phyloP scores from a whole-genome alignment of 1,140 invertebrate genomes.

The Lerema accius region DNA sequence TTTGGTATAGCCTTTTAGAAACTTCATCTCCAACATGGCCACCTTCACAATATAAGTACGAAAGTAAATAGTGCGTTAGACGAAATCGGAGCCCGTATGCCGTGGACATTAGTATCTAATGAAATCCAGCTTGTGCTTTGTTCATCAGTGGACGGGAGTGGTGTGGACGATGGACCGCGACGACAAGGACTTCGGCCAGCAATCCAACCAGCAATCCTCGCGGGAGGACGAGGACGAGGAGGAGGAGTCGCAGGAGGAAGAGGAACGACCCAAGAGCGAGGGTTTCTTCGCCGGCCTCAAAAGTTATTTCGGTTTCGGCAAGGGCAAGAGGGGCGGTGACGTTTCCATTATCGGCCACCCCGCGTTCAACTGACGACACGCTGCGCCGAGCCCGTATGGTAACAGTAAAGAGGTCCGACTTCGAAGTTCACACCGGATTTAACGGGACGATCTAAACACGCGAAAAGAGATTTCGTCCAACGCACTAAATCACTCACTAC shows the following conservation, averaged over 20 bases:
- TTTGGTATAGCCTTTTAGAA: too few relatives aligned
- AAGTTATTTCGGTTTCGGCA: constrained; percentile 52
- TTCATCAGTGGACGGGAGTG: constrained; percentile 69
- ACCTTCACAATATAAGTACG: constrained; percentile 24
- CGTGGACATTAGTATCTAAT: constrained; percentile 66
- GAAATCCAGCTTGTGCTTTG: constrained; percentile 78
- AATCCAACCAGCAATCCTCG: constrained; percentile 28
- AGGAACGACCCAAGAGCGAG: constrained; percentile 36
- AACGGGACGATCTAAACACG: constrained; percentile 1
- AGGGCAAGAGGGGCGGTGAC: constrained; percentile 43
- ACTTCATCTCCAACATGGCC: constrained; percentile 5
- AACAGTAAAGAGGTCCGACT: too few relatives aligned
- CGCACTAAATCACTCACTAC: constrained; percentile 54
- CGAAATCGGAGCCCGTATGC: constrained; percentile 73
- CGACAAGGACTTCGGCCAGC: constrained; percentile 25
- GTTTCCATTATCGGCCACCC: constrained; percentile 46
- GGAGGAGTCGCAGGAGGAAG: constrained; percentile 38
- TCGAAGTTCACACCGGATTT: too few relatives aligned
- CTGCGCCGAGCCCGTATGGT: constrained; percentile 8
- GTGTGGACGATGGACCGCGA: constrained; percentile 43
- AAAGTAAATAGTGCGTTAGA: constrained; percentile 68
- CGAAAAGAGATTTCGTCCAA: constrained; percentile 63
- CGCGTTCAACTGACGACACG: not conserved
- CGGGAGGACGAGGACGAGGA: constrained; percentile 36
- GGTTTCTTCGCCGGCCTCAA: constrained; percentile 56